These are phyloP conservation scores for Origma solitaria DNA, from an alignment of 2,113 vertebrate species.

Conservation along the genomic window DNA sequence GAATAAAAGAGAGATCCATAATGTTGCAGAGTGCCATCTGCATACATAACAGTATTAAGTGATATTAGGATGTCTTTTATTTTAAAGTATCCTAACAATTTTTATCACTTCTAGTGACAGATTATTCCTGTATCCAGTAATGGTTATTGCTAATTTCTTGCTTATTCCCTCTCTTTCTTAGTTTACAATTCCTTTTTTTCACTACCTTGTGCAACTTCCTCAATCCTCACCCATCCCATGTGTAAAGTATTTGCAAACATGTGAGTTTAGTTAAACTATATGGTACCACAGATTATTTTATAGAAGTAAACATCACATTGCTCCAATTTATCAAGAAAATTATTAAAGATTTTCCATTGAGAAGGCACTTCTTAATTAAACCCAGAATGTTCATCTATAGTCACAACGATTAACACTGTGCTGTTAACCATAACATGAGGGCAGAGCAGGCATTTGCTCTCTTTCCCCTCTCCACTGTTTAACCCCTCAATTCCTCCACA, in stretches of 20 bases:
- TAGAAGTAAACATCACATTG: background rate
- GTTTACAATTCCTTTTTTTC: background rate
- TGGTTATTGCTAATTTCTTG: background rate
- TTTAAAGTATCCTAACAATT: background rate
- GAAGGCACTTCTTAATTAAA: background rate
- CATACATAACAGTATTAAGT: background rate
- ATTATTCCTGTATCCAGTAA: background rate
- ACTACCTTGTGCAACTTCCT: background rate
- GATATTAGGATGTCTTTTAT: background rate
- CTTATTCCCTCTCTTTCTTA: background rate
- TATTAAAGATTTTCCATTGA: background rate
- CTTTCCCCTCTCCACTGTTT: background rate
- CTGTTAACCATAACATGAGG: rapidly evolving
- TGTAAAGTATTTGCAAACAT: background rate
- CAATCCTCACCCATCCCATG: background rate
- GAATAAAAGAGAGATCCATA: background rate
- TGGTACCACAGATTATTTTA: background rate
- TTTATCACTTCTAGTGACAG: background rate
- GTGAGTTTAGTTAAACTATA: background rate
- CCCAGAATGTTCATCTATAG: background rate
- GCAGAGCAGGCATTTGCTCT: background rate
- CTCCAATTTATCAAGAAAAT: background rate
- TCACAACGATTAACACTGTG: background rate
- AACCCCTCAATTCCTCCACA: background rate
- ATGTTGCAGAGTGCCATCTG: background rate